phyloP scores from a whole-genome alignment of 2,888 invertebrate species.

The Pterostichus niger region DNA sequence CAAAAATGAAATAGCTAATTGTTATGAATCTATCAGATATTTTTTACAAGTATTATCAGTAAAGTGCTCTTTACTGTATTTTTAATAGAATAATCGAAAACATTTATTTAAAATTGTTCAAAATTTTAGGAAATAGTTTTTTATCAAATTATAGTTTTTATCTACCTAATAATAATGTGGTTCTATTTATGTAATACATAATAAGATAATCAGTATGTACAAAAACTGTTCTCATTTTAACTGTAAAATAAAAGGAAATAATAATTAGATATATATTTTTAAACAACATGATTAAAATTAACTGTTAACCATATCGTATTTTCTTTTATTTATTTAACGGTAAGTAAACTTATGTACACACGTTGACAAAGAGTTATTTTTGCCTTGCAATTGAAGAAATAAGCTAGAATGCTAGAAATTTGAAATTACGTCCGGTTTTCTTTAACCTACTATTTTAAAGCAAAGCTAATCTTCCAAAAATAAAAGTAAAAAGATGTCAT shows the following conservation, averaged over 20 bases:
- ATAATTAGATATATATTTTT: slow-evolving; percentile 35
- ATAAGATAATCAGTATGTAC: slow-evolving; percentile 2
- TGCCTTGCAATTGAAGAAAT: slow-evolving; percentile 32
- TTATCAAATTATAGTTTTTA: neutral
- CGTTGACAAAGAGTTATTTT: slow-evolving; percentile 14
- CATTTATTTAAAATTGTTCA: no score
- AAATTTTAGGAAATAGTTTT: neutral
- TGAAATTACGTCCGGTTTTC: slow-evolving; percentile 47
- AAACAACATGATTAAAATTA: neutral
- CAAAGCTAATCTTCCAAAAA: slow-evolving; percentile 33
- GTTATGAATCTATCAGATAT: no score
- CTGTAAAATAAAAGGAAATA: slow-evolving; percentile 21
- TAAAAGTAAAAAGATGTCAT: slow-evolving; percentile 39
- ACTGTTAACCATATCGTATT: slow-evolving; percentile 17
- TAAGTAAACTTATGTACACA: slow-evolving; percentile 23
- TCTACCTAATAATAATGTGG: neutral
- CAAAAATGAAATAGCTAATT: no score
- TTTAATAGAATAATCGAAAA: no score
- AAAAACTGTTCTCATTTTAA: slow-evolving; percentile 29
- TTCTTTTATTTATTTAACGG: slow-evolving; percentile 46
- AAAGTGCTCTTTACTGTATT: no score
- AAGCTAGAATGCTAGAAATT: slow-evolving; percentile 38
- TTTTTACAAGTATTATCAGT: no score
- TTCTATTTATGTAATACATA: slow-evolving; percentile 6
- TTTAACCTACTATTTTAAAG: slow-evolving; percentile 42